These are phyloP conservation scores for Triops longicaudatus DNA, from an alignment of 1,140 invertebrate genomes.

Conservation along the genomic window DNA sequence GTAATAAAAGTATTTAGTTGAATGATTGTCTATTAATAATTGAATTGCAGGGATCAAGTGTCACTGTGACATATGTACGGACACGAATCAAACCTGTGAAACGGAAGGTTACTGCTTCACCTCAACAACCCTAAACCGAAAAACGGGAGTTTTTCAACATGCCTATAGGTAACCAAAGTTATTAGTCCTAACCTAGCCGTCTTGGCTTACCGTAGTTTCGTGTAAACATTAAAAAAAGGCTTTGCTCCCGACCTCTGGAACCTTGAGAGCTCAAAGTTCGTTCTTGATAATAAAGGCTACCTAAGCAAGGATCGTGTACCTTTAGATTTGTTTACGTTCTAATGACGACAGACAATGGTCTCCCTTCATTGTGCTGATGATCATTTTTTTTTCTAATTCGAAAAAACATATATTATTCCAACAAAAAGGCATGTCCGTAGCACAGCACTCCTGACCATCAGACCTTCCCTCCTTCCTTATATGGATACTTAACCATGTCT, in stretches of 20 bases:
- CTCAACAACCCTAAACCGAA: conserved; percentile 52
- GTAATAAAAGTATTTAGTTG: not conserved
- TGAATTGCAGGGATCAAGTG: conserved; percentile 54
- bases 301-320: not conserved
- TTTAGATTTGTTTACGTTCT: not conserved
- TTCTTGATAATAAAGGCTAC: not conserved
- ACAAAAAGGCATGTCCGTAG: not conserved
- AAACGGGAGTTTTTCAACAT: conserved; percentile 47
- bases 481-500: not conserved
- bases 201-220: not conserved
- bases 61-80: conserved; percentile 64
- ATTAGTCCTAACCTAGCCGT: not conserved
- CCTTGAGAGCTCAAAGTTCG: not conserved
- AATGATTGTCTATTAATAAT: not conserved
- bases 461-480: not conserved
- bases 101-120: conserved; percentile 83
- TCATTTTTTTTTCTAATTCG: not conserved
- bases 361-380: not conserved
- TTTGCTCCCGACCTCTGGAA: not conserved
- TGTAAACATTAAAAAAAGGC: not conserved
- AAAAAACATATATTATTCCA: not conserved
- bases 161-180: conserved; percentile 57
- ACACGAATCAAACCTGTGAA: conserved; percentile 72
- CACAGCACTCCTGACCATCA: not conserved
- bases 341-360: not conserved